Conservation (phyloP, 2,888 invertebrate genomes). For the Ceraclea dissimilis region DNA sequence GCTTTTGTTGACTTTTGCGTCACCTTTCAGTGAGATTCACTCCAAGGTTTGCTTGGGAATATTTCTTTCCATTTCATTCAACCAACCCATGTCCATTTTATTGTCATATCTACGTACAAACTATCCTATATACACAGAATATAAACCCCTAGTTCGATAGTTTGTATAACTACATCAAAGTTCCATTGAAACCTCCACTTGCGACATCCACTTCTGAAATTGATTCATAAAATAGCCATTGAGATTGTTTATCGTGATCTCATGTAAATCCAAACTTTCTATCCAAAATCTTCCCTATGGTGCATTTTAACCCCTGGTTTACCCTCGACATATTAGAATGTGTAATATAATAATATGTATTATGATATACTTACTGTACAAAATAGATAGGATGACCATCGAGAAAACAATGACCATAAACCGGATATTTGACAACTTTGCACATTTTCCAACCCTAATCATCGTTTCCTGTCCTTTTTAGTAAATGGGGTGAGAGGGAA, state of each 20-base stretch:
- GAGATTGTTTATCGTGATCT: neutral
- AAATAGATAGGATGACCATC: neutral
- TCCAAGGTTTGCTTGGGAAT: too few species aligned
- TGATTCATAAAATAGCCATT: neutral
- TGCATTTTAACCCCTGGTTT: neutral
- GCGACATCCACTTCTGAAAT: neutral
- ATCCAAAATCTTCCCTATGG: neutral
- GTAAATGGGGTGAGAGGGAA: too few species aligned
- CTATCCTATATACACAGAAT: too few species aligned
- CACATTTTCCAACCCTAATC: slow-evolving; percentile 23
- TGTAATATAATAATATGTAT: neutral
- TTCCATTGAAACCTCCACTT: too few species aligned
- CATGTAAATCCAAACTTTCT: neutral
- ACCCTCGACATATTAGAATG: neutral
- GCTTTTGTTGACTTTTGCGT: too few species aligned
- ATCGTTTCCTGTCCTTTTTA: slow-evolving; percentile 17
- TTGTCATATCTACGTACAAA: too few species aligned
- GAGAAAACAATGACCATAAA: slow-evolving; percentile 1
- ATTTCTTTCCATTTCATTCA: too few species aligned
- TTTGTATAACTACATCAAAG: too few species aligned
- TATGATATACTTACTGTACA: neutral
- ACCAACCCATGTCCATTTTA: too few species aligned
- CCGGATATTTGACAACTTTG: slow-evolving; percentile 20
- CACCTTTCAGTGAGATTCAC: too few species aligned
- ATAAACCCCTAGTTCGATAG: too few species aligned